Base-by-base conservation (phyloP, 2,113 vertebrate species). In the Boulengerochromis microlepis region DNA sequence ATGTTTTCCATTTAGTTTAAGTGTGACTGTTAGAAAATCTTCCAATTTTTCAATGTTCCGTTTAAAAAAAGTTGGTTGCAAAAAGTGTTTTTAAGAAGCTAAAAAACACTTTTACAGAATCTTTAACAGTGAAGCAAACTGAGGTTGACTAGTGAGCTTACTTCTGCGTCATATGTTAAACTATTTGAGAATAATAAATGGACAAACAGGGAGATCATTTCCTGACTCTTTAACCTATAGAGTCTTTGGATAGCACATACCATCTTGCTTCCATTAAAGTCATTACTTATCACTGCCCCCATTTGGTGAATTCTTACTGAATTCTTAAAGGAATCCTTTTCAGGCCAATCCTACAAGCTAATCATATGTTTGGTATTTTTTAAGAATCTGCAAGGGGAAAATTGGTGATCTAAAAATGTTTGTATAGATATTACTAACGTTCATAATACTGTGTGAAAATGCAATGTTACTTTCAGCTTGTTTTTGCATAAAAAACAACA, bases 201-300 rank as follows among this genome's bases (percentile, higher is more conserved):
- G 29, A 80, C 66, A 29, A 52, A 83, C 61, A 86, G 76, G 78
- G 52, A 87, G 87, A 76, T 86, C 76, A 74, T 82, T 92, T 91
- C 18, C 26, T 52, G 74, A 50, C 74, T 52, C 45, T 87, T 56
- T 18, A 86, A 84, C 74, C 80, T 71, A 50, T 31, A 24, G 80
- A 57, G 54, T 53, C 61, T 78, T 76, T 80, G 42, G 66, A 89
- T 84, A 88, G 64, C 81, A 85, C 24, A 78, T 71, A 85, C 57
- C 87, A 92, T 87, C 78, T 80, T 93, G 71, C 35, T 85, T 26
- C 80, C 81, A 91, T 91, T 87, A 88, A 87, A 85, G 24, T 19
- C 54, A 80, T 86, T 86, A 86, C 22, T 84, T 59, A 50, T 57
- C 13, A 42, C 74, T 81, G 45, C 16, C 80, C 71, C 78, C 56